phyloP scores from a whole-genome alignment of 2,113 vertebrate species.

The Nematolebias whitei region DNA sequence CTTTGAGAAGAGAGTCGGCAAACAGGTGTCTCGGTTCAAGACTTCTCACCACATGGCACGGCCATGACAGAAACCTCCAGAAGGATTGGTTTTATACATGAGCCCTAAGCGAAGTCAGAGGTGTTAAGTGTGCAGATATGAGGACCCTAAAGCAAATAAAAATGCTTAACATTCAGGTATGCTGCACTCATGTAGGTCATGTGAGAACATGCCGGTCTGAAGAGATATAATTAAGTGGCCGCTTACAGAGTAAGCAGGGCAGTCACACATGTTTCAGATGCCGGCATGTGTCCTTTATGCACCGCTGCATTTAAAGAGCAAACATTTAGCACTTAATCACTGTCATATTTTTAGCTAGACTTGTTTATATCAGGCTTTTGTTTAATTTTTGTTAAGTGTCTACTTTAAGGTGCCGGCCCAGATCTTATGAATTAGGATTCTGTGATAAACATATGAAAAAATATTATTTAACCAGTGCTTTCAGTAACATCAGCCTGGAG shows the following conservation, averaged over 20 bases:
- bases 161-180: not conserved
- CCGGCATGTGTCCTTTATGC: slow-evolving; percentile 54
- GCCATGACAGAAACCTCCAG: not conserved
- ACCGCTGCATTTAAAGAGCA: slow-evolving; percentile 47
- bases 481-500: no score
- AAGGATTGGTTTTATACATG: slow-evolving; percentile 7
- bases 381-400: no score
- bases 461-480: no score
- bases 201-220: slow-evolving; percentile 51
- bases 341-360: slow-evolving; percentile 54
- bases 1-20: slow-evolving; percentile 19
- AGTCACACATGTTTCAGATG: slow-evolving; percentile 47
- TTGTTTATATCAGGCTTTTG: slow-evolving; percentile 37
- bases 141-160: slow-evolving; percentile 17
- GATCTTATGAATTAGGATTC: no score
- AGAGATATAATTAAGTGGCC: slow-evolving; percentile 55
- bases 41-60: not conserved
- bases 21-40: slow-evolving; percentile 55
- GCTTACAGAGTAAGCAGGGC: slow-evolving; percentile 22
- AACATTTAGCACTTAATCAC: slow-evolving; percentile 49
- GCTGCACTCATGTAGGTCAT: slow-evolving; percentile 31
- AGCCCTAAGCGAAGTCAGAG: not conserved
- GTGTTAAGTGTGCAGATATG: slow-evolving; percentile 17
- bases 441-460: no score
- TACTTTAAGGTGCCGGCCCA: not conserved